phyloP scores from a whole-genome alignment of 2,888 invertebrate genomes.

The Cataglyphis livida region DNA sequence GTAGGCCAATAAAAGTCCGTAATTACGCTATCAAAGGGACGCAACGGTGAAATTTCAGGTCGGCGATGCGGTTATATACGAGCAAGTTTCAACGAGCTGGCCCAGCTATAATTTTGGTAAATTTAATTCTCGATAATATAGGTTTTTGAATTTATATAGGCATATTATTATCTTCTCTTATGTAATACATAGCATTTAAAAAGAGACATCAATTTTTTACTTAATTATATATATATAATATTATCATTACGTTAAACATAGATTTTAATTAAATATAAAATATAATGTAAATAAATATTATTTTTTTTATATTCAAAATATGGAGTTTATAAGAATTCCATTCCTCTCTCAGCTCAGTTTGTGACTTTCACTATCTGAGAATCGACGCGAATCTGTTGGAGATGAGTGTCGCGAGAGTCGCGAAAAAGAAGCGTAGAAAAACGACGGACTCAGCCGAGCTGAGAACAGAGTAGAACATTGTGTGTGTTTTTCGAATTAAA shows the following conservation, averaged over 20 bases:
- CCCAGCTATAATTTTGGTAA: slow-evolving; percentile 20
- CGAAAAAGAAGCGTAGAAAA: slow-evolving; percentile 32
- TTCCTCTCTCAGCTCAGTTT: neutral
- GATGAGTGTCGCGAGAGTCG: slow-evolving; percentile 14
- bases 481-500: slow-evolving; percentile 76
- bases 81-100: neutral
- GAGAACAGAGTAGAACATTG: slow-evolving; percentile 47
- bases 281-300: neutral
- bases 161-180: slow-evolving; percentile 1
- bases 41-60: slow-evolving; percentile 13
- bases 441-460: slow-evolving; percentile 18
- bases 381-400: slow-evolving; percentile 19
- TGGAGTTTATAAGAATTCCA: neutral
- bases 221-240: neutral
- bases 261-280: neutral
- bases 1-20: slow-evolving; percentile 45
- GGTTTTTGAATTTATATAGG: neutral
- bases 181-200: neutral
- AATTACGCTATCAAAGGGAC: slow-evolving; percentile 45
- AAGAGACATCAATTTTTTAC: neutral
- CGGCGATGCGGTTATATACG: slow-evolving; percentile 1
- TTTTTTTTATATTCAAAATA: neutral
- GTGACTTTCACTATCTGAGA: neutral
- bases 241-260: neutral
- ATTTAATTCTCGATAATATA: slow-evolving; percentile 22